Conservation (phyloP, 2,113 vertebrate species). For the Phaethon lepturus region DNA sequence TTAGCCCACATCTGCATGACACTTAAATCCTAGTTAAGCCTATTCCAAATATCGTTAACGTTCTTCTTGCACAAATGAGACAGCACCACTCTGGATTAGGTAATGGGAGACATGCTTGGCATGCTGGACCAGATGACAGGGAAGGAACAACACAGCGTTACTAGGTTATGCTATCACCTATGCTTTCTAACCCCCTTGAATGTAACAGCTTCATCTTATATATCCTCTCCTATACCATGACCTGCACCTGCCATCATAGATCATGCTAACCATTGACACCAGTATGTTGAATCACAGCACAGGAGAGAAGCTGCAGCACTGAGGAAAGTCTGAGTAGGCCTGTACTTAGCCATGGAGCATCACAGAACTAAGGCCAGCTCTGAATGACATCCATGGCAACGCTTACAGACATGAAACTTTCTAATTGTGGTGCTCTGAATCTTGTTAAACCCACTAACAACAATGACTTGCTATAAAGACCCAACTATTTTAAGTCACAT, state of each 20-base stretch:
- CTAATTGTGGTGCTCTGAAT: neutral
- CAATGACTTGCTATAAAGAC: neutral
- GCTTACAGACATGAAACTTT: neutral
- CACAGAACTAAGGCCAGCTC: neutral
- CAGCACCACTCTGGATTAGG: neutral
- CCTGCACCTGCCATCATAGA: neutral
- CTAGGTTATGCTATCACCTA: neutral
- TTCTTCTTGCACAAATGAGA: slow-evolving; percentile 24
- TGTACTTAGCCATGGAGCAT: neutral
- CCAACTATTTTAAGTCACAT: neutral
- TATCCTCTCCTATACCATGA: neutral
- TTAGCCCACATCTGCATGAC: slow-evolving; percentile 3
- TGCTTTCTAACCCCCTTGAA: neutral
- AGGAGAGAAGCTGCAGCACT: neutral
- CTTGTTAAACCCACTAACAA: neutral
- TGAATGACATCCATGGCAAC: neutral
- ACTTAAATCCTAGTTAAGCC: slow-evolving; percentile 13
- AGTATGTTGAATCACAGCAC: neutral
- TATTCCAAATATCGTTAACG: slow-evolving; percentile 10
- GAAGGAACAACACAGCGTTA: neutral
- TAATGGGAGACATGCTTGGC: neutral
- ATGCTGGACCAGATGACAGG: neutral
- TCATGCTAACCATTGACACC: neutral
- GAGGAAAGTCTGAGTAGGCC: neutral
- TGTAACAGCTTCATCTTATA: neutral